Conservation (phyloP, 2,797 vertebrate genomes). For the Crocidura indochinensis region DNA sequence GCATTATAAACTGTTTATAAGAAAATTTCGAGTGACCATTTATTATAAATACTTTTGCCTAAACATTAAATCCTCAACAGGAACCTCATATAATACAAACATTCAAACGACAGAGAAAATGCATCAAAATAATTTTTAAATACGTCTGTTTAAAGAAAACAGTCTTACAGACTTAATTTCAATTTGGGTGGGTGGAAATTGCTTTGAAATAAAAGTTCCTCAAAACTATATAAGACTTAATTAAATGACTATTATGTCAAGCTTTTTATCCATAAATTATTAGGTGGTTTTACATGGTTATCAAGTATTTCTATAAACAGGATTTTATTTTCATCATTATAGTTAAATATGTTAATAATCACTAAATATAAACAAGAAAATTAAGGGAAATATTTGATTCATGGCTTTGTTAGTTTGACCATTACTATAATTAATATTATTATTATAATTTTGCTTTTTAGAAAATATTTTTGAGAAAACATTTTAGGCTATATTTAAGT, state of each 20-base stretch:
- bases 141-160: constrained; percentile 71
- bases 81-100: constrained; percentile 34
- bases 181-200: not conserved
- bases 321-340: not conserved
- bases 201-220: constrained; percentile 31
- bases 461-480: constrained; percentile 3
- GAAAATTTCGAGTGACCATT: constrained; percentile 48
- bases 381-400: not conserved
- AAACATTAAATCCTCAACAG: constrained; percentile 58
- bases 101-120: constrained; percentile 64
- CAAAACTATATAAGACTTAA: not conserved
- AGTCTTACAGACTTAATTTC: not conserved
- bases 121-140: constrained; percentile 27
- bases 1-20: constrained; percentile 49
- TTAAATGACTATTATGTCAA: constrained; percentile 32
- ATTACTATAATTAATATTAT: no score
- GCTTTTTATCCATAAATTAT: not conserved
- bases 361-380: constrained; percentile 52
- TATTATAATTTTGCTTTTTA: not conserved
- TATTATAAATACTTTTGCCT: constrained; percentile 51
- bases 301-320: not conserved
- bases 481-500: not conserved
- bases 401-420: not conserved
- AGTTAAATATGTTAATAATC: not conserved
- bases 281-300: constrained; percentile 1